A percentile compares a stretch with the other conserved stretches of the same genome.
phyloP scores from a whole-genome alignment of 2,797 vertebrate genomes.

The Fistularia tabacaria region DNA sequence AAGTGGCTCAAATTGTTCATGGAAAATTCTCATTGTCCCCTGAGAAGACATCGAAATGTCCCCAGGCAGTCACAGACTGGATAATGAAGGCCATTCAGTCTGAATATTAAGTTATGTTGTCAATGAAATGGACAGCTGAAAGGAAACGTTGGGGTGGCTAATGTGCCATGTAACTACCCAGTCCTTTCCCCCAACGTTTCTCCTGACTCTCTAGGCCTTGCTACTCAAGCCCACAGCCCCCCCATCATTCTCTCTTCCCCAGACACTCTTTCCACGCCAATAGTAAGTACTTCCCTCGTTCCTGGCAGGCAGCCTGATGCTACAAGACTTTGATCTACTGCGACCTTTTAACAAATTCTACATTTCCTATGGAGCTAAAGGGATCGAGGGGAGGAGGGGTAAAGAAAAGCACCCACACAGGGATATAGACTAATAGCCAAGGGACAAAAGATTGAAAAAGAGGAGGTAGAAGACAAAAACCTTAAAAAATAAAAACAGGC shows the following conservation, averaged over 20 bases:
- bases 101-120: too few relatives aligned
- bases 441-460: slow-evolving; percentile 23
- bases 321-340: slow-evolving; percentile 70
- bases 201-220: too few relatives aligned
- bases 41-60: too few relatives aligned
- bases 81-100: too few relatives aligned
- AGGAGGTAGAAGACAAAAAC: slow-evolving; percentile 10
- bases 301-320: slow-evolving; percentile 20
- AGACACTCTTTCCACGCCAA: slow-evolving; percentile 12
- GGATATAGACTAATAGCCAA: slow-evolving; percentile 37
- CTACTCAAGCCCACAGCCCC: too few relatives aligned
- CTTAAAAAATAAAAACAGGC: slow-evolving; percentile 7
- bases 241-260: slow-evolving; percentile 3
- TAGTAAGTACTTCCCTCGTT: slow-evolving; percentile 41
- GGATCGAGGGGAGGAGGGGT: slow-evolving; percentile 24
- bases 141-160: too few relatives aligned
- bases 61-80: too few relatives aligned
- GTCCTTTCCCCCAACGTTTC: too few relatives aligned
- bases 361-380: slow-evolving; percentile 54
- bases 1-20: too few relatives aligned
- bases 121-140: too few relatives aligned
- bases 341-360: slow-evolving; percentile 76
- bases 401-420: slow-evolving; percentile 12
- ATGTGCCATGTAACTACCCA: too few relatives aligned
- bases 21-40: too few relatives aligned